phyloP scores from a whole-genome alignment of 2,888 invertebrate genomes.

The Xestoiulus laeticollis region DNA sequence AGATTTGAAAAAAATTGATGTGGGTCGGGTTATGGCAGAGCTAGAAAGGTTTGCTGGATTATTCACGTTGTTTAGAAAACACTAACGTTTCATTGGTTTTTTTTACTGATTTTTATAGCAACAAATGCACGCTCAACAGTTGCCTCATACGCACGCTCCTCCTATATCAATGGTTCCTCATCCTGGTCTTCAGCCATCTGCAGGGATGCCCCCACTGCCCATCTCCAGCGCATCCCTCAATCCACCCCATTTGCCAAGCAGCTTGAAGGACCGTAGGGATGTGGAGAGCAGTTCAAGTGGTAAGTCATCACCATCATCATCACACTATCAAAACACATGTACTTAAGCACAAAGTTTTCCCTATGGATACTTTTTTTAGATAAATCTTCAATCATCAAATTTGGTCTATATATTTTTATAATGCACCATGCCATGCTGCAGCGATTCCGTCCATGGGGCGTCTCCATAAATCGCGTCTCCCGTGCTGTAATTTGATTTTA shows the following conservation, averaged over 20 bases:
- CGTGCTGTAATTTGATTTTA: neutral
- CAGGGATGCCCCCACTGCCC: slow-evolving; percentile 58
- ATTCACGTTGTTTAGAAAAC: too few species aligned
- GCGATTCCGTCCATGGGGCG: neutral
- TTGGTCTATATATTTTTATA: too few species aligned
- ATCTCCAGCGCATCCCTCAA: neutral
- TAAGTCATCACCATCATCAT: slow-evolving; percentile 28
- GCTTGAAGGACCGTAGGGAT: slow-evolving; percentile 44
- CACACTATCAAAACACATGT: too few species aligned
- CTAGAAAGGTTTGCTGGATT: too few species aligned
- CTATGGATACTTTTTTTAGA: too few species aligned
- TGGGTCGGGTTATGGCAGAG: too few species aligned
- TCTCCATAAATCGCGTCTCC: neutral
- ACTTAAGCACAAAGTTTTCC: too few species aligned
- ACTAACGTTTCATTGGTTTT: neutral
- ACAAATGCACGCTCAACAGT: slow-evolving; percentile 93
- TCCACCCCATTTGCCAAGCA: slow-evolving; percentile 18
- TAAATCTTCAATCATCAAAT: too few species aligned
- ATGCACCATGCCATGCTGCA: too few species aligned
- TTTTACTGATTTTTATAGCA: slow-evolving; percentile 69
- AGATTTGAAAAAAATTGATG: too few species aligned
- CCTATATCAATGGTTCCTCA: slow-evolving; percentile 61
- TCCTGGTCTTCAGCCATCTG: slow-evolving; percentile 60
- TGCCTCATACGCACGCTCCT: slow-evolving; percentile 71
- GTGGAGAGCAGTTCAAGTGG: slow-evolving; percentile 47